Evolutionary conservation across 1,140 invertebrate species (phyloP).

Genomic region (Drosophila murphyi): DNA sequence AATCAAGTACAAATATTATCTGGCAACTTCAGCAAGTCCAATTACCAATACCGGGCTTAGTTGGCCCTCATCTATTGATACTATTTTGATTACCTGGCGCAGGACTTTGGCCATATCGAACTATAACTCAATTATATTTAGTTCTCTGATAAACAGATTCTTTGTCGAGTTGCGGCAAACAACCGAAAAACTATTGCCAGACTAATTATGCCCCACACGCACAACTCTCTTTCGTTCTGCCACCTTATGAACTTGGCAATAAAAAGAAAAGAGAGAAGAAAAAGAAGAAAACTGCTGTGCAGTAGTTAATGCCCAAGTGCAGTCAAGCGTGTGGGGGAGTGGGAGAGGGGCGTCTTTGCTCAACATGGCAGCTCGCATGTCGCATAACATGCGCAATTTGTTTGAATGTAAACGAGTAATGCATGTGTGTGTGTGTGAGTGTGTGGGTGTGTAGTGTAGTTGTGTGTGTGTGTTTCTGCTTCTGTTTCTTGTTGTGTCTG

Average conservation of each 20-base stretch:
- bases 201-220: conserved; percentile 26
- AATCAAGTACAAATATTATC: too few relatives aligned
- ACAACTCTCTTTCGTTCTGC: conserved; percentile 3
- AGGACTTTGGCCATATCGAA: neutral
- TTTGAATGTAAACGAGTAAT: conserved; percentile 53
- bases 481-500: conserved; percentile 31
- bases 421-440: conserved; percentile 12
- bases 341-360: conserved; percentile 3
- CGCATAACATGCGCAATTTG: conserved; percentile 75
- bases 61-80: conserved; percentile 2
- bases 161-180: neutral
- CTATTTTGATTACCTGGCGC: neutral
- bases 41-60: neutral
- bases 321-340: conserved; percentile 1
- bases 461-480: conserved; percentile 24
- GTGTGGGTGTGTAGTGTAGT: too few relatives aligned
- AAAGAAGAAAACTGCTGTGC: neutral
- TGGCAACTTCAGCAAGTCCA: neutral
- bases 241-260: conserved; percentile 13
- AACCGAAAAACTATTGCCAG: conserved; percentile 10
- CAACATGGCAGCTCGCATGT: conserved; percentile 77
- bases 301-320: conserved; percentile 16
- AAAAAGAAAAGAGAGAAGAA: neutral
- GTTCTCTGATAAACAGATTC: neutral
- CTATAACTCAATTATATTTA: conserved; percentile 9